Conservation (phyloP, 2,888 invertebrate species). For the Nineta flava region DNA sequence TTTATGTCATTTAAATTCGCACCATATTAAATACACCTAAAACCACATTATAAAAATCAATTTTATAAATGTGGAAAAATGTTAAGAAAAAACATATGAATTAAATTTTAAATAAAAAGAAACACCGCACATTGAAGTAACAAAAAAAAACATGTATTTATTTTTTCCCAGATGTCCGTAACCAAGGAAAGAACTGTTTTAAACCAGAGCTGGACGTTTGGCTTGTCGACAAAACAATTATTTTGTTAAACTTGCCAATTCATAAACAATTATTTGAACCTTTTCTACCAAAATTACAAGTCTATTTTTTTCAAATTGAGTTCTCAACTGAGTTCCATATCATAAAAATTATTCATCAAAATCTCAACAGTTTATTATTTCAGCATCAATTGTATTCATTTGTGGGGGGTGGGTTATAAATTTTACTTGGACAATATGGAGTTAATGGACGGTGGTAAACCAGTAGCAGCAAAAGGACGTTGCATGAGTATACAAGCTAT, state of each 20-base stretch:
- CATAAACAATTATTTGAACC: not conserved
- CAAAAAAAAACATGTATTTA: no score
- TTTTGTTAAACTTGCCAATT: not conserved
- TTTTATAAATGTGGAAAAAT: no score
- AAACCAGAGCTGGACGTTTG: not conserved
- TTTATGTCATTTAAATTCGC: no score
- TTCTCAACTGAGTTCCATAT: not conserved
- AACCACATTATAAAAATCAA: no score
- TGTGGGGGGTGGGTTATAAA: no score
- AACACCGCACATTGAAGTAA: no score
- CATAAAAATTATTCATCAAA: not conserved
- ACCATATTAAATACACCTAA: no score
- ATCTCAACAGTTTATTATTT: slow-evolving; percentile 1
- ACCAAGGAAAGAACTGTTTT: not conserved
- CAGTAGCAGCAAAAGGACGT: slow-evolving; percentile 30
- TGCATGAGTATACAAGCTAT: slow-evolving; percentile 73
- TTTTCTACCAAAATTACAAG: not conserved
- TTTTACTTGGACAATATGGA: no score
- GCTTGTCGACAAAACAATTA: not conserved
- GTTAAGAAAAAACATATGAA: no score
- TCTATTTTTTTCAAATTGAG: not conserved
- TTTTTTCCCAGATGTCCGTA: not conserved
- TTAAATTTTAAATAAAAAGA: no score
- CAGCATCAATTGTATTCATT: no score
- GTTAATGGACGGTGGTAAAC: slow-evolving; percentile 13